Percentiles rank a stretch among this genome's conserved stretches.
Conservation (phyloP, 1,140 invertebrate species). For the Calycopis cecrops region DNA sequence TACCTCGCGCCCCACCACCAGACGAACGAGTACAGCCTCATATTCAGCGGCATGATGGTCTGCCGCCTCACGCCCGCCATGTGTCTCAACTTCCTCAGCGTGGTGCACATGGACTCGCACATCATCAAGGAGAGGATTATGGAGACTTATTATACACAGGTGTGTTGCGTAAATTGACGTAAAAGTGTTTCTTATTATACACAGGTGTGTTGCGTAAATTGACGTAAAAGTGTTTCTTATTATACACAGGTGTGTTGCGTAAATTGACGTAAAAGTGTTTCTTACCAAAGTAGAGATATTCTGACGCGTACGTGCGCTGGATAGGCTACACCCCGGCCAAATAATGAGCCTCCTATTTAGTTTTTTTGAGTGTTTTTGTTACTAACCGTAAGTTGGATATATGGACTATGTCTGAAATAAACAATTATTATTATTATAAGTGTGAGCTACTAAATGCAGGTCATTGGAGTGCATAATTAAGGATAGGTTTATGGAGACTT, state of each 20-base stretch:
- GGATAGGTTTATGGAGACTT: too few species aligned
- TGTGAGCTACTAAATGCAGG: too few species aligned
- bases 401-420: too few species aligned
- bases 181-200: slow-evolving; percentile 82
- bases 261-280: slow-evolving; percentile 7
- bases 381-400: too few species aligned
- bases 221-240: slow-evolving; percentile 62
- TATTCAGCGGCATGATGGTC: slow-evolving; percentile 98
- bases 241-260: slow-evolving; percentile 85
- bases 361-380: too few species aligned
- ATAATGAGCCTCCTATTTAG: too few species aligned
- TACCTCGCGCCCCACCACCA: slow-evolving; percentile 97
- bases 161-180: slow-evolving; percentile 52
- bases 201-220: slow-evolving; percentile 76
- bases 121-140: slow-evolving; percentile 88
- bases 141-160: slow-evolving; percentile 93
- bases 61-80: slow-evolving; percentile 98
- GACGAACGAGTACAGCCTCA: slow-evolving; percentile 98
- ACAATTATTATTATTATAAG: too few species aligned
- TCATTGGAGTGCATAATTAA: too few species aligned
- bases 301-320: too few species aligned
- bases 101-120: slow-evolving; percentile 99
- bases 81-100: slow-evolving; percentile 97
- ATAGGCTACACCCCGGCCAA: too few species aligned
- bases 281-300: too few species aligned